A percentile compares a stretch with the other conserved stretches of the same genome.
These are phyloP conservation scores for Halictus quadricinctus DNA, from an alignment of 2,888 invertebrate genomes.

Conservation along the genomic window DNA sequence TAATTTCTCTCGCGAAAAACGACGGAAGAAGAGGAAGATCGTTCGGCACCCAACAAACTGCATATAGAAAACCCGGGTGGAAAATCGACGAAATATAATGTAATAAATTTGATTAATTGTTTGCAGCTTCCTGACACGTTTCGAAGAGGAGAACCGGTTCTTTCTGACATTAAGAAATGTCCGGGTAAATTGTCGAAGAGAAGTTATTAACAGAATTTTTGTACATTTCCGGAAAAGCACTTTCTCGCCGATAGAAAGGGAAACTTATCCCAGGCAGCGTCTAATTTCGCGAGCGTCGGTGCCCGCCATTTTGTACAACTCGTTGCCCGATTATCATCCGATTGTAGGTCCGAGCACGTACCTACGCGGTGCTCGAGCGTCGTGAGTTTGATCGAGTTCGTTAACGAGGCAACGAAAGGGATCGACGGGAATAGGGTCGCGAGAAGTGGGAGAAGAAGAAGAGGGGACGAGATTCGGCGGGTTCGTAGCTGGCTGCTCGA, in stretches of 20 bases:
- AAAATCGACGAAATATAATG: neutral
- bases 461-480: neutral
- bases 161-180: too few relatives aligned
- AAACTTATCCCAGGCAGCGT: neutral
- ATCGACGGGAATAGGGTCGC: constrained; percentile 9
- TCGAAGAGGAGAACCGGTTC: too few relatives aligned
- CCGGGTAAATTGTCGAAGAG: too few relatives aligned
- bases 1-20: neutral
- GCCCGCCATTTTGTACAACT: constrained; percentile 5
- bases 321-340: constrained; percentile 9
- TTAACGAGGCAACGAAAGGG: constrained; percentile 8
- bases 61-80: too few relatives aligned
- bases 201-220: neutral
- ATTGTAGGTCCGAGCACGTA: constrained; percentile 17
- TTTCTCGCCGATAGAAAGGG: neutral
- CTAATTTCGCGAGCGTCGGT: neutral
- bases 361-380: constrained; percentile 20
- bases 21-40: neutral
- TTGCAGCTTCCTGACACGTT: neutral
- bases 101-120: neutral
- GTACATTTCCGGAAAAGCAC: neutral
- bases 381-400: constrained; percentile 17
- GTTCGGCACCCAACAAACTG: neutral
- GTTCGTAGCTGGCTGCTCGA: constrained; percentile 4
- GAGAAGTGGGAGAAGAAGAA: neutral